phyloP scores from a whole-genome alignment of 2,113 vertebrate genomes.

The Trichomycterus rosablanca region DNA sequence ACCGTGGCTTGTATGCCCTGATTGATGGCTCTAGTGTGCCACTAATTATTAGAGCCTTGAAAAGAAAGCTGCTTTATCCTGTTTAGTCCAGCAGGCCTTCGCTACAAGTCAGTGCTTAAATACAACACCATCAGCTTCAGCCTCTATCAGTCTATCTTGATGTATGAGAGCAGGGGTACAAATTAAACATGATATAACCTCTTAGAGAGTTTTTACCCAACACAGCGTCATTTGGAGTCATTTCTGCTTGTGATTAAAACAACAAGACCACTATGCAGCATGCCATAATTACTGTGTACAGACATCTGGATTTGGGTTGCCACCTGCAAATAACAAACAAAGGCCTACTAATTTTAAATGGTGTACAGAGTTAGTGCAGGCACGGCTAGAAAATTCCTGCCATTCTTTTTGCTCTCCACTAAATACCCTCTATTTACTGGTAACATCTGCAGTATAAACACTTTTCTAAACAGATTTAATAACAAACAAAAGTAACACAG shows the following conservation, averaged over 20 bases:
- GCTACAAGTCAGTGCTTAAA: constrained; percentile 66
- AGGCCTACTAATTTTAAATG: constrained; percentile 51
- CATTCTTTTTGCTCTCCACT: not conserved
- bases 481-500: constrained; percentile 17
- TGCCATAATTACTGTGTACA: constrained; percentile 70
- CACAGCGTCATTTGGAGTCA: constrained; percentile 67
- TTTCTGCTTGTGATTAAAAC: constrained; percentile 65
- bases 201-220: constrained; percentile 61
- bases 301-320: constrained; percentile 71
- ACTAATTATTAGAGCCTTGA: constrained; percentile 74
- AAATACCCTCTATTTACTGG: not conserved
- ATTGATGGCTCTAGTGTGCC: constrained; percentile 66
- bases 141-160: constrained; percentile 74
- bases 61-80: constrained; percentile 70
- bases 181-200: constrained; percentile 66
- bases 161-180: constrained; percentile 72
- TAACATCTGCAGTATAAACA: constrained; percentile 7
- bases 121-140: constrained; percentile 62
- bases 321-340: constrained; percentile 60
- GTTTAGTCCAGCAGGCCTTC: constrained; percentile 51
- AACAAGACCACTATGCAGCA: constrained; percentile 70
- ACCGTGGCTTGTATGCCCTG: constrained; percentile 60
- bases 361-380: constrained; percentile 41
- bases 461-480: constrained; percentile 14
- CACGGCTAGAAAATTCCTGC: constrained; percentile 4